A percentile compares a stretch with the other conserved stretches of the same genome.
phyloP scores from a whole-genome alignment of 2,797 vertebrate genomes.

The Dromococcyx pavoninus region DNA sequence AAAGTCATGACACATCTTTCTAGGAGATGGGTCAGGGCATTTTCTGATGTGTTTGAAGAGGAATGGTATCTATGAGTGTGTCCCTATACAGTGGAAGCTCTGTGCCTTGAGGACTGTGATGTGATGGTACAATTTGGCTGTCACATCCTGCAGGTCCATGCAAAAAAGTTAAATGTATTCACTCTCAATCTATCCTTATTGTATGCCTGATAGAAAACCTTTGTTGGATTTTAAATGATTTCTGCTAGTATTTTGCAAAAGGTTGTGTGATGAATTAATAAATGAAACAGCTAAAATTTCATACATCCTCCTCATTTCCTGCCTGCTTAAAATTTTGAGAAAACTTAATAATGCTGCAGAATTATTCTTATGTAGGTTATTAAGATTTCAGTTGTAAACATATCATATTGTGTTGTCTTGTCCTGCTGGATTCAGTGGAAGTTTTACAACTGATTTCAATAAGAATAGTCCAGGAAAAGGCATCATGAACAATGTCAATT shows the following conservation, averaged over 20 bases:
- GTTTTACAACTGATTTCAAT: fast-evolving
- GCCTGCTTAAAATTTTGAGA: neutral
- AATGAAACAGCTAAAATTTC: neutral
- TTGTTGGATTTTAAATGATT: neutral
- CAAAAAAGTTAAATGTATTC: neutral
- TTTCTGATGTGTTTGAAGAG: neutral
- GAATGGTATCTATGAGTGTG: neutral
- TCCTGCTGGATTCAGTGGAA: neutral
- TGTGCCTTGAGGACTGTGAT: neutral
- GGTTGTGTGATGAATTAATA: neutral
- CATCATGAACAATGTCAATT: fast-evolving
- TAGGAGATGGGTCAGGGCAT: neutral
- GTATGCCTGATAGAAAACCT: neutral
- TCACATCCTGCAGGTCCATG: neutral
- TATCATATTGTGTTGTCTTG: neutral
- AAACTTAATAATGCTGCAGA: neutral
- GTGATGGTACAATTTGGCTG: neutral
- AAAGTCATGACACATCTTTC: neutral
- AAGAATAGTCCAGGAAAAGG: neutral
- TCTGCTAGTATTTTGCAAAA: neutral
- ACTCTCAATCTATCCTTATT: neutral
- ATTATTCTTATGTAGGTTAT: neutral
- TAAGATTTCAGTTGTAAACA: neutral
- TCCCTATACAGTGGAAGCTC: neutral
- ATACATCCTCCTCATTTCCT: neutral